Conservation (phyloP, 23 tunicate genomes). For the Trididemnum clinides region DNA sequence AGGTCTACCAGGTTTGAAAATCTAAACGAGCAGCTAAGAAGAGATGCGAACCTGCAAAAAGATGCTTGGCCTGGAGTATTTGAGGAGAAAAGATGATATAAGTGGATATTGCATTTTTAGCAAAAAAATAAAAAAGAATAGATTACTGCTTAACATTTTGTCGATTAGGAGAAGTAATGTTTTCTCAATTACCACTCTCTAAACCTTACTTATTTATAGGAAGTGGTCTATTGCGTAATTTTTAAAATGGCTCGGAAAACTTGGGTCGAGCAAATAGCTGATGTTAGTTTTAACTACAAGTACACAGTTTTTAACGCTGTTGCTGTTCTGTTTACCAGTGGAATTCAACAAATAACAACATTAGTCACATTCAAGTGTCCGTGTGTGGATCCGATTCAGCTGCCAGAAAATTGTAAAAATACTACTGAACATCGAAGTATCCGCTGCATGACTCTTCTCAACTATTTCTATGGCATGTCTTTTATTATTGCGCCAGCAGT, state of each 20-base stretch:
- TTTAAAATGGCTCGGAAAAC: not conserved
- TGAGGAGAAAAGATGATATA: too few relatives aligned
- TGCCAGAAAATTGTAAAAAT: not conserved
- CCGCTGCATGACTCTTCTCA: not conserved
- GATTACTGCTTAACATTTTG: too few relatives aligned
- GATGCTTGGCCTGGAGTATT: too few relatives aligned
- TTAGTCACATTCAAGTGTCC: slow-evolving; percentile 36
- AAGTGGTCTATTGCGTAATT: too few relatives aligned
- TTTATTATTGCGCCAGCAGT: slow-evolving; percentile 47
- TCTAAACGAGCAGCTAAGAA: too few relatives aligned
- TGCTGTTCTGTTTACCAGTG: slow-evolving; percentile 15
- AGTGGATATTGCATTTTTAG: too few relatives aligned
- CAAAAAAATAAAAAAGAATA: too few relatives aligned
- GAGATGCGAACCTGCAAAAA: too few relatives aligned
- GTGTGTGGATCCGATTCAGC: slow-evolving; percentile 14
- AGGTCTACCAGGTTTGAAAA: too few relatives aligned
- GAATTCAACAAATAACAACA: slow-evolving; percentile 11
- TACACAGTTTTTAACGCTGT: not conserved
- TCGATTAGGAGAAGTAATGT: too few relatives aligned
- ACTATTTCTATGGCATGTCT: slow-evolving; percentile 34
- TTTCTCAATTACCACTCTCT: too few relatives aligned
- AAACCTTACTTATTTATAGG: too few relatives aligned
- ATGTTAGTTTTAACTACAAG: not conserved
- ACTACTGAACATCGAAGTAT: not conserved
- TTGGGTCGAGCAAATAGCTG: not conserved